Evolutionary conservation across 2,797 vertebrate species (phyloP).

Genomic region (Arctocebus calabarensis): DNA sequence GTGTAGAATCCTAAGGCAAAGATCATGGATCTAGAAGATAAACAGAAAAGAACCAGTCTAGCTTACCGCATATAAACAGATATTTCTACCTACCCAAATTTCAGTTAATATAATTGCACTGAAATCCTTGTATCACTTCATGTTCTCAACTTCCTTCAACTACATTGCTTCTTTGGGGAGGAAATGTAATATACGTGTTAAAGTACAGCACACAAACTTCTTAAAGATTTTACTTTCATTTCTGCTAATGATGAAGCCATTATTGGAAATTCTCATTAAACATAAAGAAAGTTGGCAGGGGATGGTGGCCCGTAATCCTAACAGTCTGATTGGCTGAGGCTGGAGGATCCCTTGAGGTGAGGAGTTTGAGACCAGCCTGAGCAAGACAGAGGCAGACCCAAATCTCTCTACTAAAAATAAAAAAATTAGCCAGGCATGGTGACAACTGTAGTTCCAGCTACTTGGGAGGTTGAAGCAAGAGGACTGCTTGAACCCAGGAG

Average conservation of each 20-base stretch:
- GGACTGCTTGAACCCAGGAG: no score
- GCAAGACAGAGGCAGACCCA: no score
- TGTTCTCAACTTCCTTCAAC: slow-evolving; percentile 71
- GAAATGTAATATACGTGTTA: slow-evolving; percentile 49
- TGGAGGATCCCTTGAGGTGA: no score
- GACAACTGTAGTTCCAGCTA: no score
- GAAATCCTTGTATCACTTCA: slow-evolving; percentile 45
- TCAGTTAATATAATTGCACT: slow-evolving; percentile 79
- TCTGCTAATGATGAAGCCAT: not conserved
- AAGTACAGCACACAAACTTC: slow-evolving; percentile 44
- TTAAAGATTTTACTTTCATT: slow-evolving; percentile 27
- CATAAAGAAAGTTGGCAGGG: not conserved
- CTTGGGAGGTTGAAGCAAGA: no score
- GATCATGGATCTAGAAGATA: not conserved
- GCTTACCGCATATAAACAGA: not conserved
- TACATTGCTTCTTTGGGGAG: slow-evolving; percentile 64
- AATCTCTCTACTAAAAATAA: no score
- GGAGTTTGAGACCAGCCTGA: no score
- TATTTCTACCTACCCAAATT: slow-evolving; percentile 69
- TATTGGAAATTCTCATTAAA: slow-evolving; percentile 14
- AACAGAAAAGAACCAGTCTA: not conserved
- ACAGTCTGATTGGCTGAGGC: no score
- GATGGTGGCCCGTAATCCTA: no score
- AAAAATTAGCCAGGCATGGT: no score
- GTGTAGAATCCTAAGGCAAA: not conserved